Percentiles rank a stretch among this genome's conserved stretches.
Evolutionary conservation across 2,888 invertebrate species (phyloP).

Genomic region (Torymus auratus): DNA sequence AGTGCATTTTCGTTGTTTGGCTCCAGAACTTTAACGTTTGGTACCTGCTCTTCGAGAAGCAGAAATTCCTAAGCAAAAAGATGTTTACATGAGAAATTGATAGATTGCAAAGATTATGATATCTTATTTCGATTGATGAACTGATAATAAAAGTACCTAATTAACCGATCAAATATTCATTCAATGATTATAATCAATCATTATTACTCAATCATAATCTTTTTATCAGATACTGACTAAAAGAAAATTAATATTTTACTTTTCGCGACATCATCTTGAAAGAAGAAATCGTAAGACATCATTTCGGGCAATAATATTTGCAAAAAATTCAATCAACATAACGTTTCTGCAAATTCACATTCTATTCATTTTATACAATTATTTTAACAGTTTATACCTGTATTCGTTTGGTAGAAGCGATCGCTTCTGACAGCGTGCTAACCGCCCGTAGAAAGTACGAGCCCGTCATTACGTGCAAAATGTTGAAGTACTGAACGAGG

Average conservation of each 20-base stretch:
- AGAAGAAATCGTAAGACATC: constrained; percentile 78
- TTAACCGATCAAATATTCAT: no score
- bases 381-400: constrained; percentile 77
- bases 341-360: no score
- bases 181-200: no score
- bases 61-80: constrained; percentile 77
- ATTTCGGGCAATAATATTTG: no score
- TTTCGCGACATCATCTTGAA: constrained; percentile 81
- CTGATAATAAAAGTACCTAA: no score
- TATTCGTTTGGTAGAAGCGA: constrained; percentile 81
- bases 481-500: constrained; percentile 86
- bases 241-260: constrained; percentile 4
- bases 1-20: constrained; percentile 62
- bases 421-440: constrained; percentile 81
- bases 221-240: neutral
- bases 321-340: no score
- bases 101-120: no score
- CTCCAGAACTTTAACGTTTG: constrained; percentile 46
- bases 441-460: constrained; percentile 82
- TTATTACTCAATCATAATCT: no score
- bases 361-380: no score
- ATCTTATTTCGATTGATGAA: no score
- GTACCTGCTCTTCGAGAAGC: constrained; percentile 78
- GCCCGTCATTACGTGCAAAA: constrained; percentile 83
- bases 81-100: neutral